phyloP scores from a whole-genome alignment of 1,140 invertebrate species.

The Penaeus chinensis region DNA sequence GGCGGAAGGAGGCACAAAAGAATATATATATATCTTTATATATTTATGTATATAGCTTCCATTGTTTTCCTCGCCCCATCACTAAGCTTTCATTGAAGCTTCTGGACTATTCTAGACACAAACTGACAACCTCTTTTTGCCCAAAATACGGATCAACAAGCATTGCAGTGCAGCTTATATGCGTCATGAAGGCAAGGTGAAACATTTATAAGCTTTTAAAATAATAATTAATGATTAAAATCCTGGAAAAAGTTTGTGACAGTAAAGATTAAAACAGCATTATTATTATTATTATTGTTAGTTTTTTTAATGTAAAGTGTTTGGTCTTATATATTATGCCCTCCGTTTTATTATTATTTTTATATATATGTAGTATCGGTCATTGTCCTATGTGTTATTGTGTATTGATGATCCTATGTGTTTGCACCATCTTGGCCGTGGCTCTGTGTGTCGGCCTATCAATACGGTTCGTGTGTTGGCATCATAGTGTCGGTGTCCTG shows the following conservation, averaged over 20 bases:
- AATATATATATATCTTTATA: constrained; percentile 36
- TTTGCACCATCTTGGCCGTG: too few species aligned
- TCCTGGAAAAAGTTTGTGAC: constrained; percentile 30
- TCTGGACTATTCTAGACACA: too few species aligned
- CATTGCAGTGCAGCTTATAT: constrained; percentile 56
- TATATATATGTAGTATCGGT: too few species aligned
- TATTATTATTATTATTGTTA: constrained; percentile 14
- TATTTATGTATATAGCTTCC: constrained; percentile 14
- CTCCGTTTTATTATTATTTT: too few species aligned
- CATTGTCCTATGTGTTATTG: too few species aligned
- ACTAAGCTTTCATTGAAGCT: too few species aligned
- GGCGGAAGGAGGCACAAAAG: constrained; percentile 46
- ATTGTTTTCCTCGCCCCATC: background rate
- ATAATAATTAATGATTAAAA: constrained; percentile 45
- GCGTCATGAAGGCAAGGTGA: constrained; percentile 55
- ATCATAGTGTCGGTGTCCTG: too few species aligned
- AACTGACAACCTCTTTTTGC: constrained; percentile 43
- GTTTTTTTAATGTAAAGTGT: background rate
- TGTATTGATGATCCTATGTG: too few species aligned
- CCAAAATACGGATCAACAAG: constrained; percentile 55
- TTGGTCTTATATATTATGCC: too few species aligned
- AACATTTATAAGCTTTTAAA: constrained; percentile 53
- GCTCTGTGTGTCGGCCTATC: too few species aligned
- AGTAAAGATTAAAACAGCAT: constrained; percentile 22
- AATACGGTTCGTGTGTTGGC: too few species aligned